Base-by-base conservation (phyloP, 2,888 invertebrate species). In the Lissocephala sabroskyi region DNA sequence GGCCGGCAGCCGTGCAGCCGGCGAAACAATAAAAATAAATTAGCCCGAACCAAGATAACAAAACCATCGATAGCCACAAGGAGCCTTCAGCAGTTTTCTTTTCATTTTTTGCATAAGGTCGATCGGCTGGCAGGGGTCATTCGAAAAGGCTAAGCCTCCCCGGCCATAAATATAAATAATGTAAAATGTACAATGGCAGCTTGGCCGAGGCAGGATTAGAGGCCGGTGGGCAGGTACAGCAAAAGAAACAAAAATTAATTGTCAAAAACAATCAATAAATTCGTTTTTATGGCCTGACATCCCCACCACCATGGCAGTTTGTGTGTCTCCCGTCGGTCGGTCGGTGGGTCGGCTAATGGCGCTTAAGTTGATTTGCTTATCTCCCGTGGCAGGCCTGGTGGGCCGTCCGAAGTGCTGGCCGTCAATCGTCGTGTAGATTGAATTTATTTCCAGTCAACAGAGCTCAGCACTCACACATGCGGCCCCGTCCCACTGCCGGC, bases 191-290 rank as follows among this genome's bases (percentile, higher is more conserved):
- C 16, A 14, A 14, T 6, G 16, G 16, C 13, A 16, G 10, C 16
- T 35, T 16, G 2, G 4, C n/a, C 5, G 35, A 35, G n/a, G n/a
- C n/a, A n/a, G n/a, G n/a, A n/a, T n/a, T n/a, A n/a, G n/a, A n/a
- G n/a, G n/a, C n/a, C n/a, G n/a, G n/a, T n/a, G n/a, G n/a, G n/a
- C n/a, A n/a, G n/a, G n/a, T 5, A 7, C 3, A 23, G 23, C 23
- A 23, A 23, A 23, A n/a, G n/a, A 23, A 23, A 23, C 23, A 64
- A 58, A 68, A 58, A 41, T 59, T 64, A 61, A 71, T 68, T 68
- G 76, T 73, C 59, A 67, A 67, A 23, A 67, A 64, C 76, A 70
- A 73, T 76, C 68, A 59, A 70, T 70, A 73, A 73, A 59, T 67
- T 62, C 41, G 46, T 41, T 75, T n/a, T 68, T 61, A 68, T 75